A percentile compares a stretch with the other conserved stretches of the same genome.
phyloP scores from a whole-genome alignment of 1,140 invertebrate genomes.

The Plutomurus gul region DNA sequence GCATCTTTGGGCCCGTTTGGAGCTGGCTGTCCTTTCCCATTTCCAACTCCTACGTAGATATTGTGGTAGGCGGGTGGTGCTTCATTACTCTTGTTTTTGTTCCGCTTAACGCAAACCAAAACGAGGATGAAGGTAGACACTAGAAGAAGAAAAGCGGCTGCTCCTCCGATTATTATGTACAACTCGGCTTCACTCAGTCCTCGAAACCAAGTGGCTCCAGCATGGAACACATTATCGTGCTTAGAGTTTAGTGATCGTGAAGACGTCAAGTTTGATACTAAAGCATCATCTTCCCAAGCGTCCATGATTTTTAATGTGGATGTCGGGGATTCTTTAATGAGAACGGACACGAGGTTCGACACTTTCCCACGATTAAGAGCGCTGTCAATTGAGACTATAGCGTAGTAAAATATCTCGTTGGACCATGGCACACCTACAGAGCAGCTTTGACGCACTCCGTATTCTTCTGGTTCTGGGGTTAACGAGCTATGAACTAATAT shows the following conservation, averaged over 20 bases:
- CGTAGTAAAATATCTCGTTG: conserved; percentile 57
- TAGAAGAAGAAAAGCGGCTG: conserved; percentile 52
- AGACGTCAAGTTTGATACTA: conserved; percentile 51
- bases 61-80: conserved; percentile 55
- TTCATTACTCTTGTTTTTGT: conserved; percentile 46
- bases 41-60: conserved; percentile 51
- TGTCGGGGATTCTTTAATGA: conserved; percentile 55
- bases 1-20: conserved; percentile 35
- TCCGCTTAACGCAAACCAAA: conserved; percentile 48
- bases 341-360: conserved; percentile 55
- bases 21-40: conserved; percentile 41
- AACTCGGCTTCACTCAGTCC: conserved; percentile 52
- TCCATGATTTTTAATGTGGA: conserved; percentile 51
- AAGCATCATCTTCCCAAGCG: conserved; percentile 48
- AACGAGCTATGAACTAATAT: conserved; percentile 55
- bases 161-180: conserved; percentile 55
- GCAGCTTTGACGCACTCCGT: conserved; percentile 54
- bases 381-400: conserved; percentile 55
- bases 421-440: conserved; percentile 56
- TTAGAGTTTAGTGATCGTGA: conserved; percentile 46
- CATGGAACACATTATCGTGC: conserved; percentile 50
- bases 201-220: conserved; percentile 52
- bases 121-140: conserved; percentile 53
- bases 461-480: conserved; percentile 54
- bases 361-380: conserved; percentile 54